phyloP scores from a whole-genome alignment of 2,797 vertebrate genomes.

The Odontamblyopus rebecca region DNA sequence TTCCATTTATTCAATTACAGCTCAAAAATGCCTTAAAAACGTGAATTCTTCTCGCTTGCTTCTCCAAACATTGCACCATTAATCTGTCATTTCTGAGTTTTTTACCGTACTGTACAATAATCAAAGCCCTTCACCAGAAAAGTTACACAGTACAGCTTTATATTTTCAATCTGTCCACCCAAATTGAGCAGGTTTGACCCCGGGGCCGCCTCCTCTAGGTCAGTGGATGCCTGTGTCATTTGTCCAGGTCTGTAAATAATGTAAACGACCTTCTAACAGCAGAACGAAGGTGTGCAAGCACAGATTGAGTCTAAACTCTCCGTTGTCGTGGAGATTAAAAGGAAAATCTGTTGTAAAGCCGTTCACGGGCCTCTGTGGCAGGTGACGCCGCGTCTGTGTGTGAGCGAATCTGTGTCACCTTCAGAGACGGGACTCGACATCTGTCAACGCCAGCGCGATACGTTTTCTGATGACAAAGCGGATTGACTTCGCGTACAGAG shows the following conservation, averaged over 20 bases:
- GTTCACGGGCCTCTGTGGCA: constrained; percentile 19
- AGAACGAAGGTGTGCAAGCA: constrained; percentile 22
- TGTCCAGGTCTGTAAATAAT: constrained; percentile 9
- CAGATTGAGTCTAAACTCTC: constrained; percentile 17
- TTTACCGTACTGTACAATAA: too few relatives aligned
- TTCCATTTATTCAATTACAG: too few relatives aligned
- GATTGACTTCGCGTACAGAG: background rate
- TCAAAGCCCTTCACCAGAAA: too few relatives aligned
- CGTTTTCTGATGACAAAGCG: background rate
- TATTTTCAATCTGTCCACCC: too few relatives aligned
- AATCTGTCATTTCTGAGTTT: too few relatives aligned
- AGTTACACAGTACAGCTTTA: too few relatives aligned
- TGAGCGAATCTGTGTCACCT: constrained; percentile 36
- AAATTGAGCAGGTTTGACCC: too few relatives aligned
- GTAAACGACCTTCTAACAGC: constrained; percentile 40
- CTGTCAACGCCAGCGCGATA: constrained; percentile 9
- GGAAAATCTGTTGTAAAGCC: constrained; percentile 30
- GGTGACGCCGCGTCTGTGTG: constrained; percentile 25
- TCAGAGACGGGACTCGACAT: constrained; percentile 17
- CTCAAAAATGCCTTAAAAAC: too few relatives aligned
- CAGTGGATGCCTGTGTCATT: background rate
- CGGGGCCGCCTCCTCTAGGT: background rate
- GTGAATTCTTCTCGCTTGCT: too few relatives aligned
- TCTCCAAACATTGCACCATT: too few relatives aligned
- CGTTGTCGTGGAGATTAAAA: constrained; percentile 29